Conservation (phyloP, 2,888 invertebrate species). For the Falcaria lacertinaria region DNA sequence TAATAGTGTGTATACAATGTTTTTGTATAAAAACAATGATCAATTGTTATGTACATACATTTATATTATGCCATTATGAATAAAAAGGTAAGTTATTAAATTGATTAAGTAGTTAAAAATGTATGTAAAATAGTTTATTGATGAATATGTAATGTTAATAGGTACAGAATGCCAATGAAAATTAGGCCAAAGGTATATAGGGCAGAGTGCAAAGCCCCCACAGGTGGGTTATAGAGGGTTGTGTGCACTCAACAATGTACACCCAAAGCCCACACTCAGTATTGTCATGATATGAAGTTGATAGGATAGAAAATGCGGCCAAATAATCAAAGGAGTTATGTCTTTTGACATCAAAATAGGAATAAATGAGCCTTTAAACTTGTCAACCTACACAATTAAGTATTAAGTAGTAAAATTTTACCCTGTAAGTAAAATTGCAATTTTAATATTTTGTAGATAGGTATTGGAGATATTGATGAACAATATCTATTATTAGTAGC, state of each 20-base stretch:
- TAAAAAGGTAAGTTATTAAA: too few species aligned
- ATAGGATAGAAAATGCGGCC: constrained; percentile 50
- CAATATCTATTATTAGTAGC: background rate
- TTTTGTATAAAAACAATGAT: too few species aligned
- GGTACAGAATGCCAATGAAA: constrained; percentile 18
- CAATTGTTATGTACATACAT: too few species aligned
- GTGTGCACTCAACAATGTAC: constrained; percentile 57
- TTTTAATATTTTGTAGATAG: background rate
- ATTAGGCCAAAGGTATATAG: constrained; percentile 53
- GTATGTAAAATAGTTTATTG: too few species aligned
- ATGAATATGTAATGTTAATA: background rate
- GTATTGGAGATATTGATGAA: background rate
- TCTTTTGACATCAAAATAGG: background rate
- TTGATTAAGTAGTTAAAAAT: too few species aligned
- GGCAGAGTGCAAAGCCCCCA: constrained; percentile 29
- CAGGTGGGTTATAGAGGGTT: constrained; percentile 41
- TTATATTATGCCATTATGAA: too few species aligned
- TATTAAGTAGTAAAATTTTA: too few species aligned
- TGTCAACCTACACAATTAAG: background rate
- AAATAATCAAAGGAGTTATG: constrained; percentile 26
- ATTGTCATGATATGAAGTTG: constrained; percentile 37
- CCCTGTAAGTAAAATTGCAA: too few species aligned
- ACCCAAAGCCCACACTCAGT: constrained; percentile 27
- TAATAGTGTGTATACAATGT: too few species aligned
- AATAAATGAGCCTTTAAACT: background rate